Evolutionary conservation across 2,888 invertebrate genomes (phyloP), one percentile per base, ranked within the genome.

Genomic region (Phymatocera aterrima): DNA sequence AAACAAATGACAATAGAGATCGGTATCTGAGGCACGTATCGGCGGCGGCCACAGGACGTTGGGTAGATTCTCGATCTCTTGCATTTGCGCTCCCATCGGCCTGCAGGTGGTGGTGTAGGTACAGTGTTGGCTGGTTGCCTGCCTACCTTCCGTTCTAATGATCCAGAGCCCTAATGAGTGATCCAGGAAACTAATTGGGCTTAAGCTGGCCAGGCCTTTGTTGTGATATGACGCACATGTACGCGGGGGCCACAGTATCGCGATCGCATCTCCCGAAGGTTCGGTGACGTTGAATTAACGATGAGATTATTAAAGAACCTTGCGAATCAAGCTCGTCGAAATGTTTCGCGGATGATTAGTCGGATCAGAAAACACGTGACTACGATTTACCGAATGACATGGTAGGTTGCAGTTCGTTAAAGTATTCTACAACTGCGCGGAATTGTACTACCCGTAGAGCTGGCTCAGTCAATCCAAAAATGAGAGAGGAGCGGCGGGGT

Each of bases 1-100:
- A 90, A 90, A 90, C 90, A 89, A 89, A 90, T 90, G 89, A 90
- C 89, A 90, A 89, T 89, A 86, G 84, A 88, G 89, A 89, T 89
- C 83, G 84, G 81, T 86, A 87, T 86, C 86, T 68, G 60, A 78
- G 72, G 68, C 72, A 54, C 79, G 77, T 70, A 80, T 78, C 79
- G 82, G 79, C 81, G 78, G 75, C 65, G 78, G 79, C 78, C 79
- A 60, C 80, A 77, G 82, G 78, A 70, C 46, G 72, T 57, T 60
- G 54, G 57, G 54, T 54, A 75, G 79, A 79, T 51, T 40, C 40
- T 79, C 78, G 57, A 79, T 79, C 65, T 65, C 77, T 68, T 74
- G 74, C 48, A 74, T 74, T 78, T 72, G 72, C 57, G 81, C 82
- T 82, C 82, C 82, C 78, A 81, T 80, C 78, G 48, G 81, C 79